Evolutionary conservation across 2,113 vertebrate species (phyloP).

Genomic region (Nesogale talazaci): DNA sequence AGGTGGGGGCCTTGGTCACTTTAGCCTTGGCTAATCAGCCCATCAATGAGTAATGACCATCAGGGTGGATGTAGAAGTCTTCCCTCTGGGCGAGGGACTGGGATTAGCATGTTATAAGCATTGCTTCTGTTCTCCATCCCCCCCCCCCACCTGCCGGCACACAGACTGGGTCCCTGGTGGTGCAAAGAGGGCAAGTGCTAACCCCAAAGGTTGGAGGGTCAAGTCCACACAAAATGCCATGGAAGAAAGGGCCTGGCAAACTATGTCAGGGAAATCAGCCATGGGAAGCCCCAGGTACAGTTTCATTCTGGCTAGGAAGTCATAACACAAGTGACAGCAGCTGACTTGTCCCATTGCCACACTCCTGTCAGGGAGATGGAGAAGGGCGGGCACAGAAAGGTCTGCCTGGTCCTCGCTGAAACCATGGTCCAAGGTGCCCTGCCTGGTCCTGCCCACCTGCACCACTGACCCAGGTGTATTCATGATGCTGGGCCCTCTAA

Average conservation of each 20-base stretch:
- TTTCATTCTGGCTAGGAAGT: background rate
- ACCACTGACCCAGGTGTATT: background rate
- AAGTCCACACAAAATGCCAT: background rate
- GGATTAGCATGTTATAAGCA: rapidly evolving
- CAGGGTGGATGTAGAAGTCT: background rate
- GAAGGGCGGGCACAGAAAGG: background rate
- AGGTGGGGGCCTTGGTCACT: background rate
- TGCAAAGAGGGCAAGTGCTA: background rate
- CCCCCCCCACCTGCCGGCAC: background rate
- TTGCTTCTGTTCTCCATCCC: too few relatives aligned
- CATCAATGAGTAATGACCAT: background rate
- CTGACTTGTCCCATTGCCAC: background rate
- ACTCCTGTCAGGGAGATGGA: background rate
- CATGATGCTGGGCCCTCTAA: background rate
- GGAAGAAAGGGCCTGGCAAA: background rate
- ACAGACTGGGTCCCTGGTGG: background rate
- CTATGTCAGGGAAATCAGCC: background rate
- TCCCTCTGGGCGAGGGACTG: background rate
- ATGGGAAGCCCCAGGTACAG: background rate
- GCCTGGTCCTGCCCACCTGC: rapidly evolving
- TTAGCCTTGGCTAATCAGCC: background rate
- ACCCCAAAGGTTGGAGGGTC: background rate
- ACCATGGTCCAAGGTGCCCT: rapidly evolving
- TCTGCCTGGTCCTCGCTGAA: rapidly evolving
- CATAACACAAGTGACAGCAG: background rate